Evolutionary conservation across 2,888 invertebrate genomes (phyloP).

Genomic region (Arenicola marina): DNA sequence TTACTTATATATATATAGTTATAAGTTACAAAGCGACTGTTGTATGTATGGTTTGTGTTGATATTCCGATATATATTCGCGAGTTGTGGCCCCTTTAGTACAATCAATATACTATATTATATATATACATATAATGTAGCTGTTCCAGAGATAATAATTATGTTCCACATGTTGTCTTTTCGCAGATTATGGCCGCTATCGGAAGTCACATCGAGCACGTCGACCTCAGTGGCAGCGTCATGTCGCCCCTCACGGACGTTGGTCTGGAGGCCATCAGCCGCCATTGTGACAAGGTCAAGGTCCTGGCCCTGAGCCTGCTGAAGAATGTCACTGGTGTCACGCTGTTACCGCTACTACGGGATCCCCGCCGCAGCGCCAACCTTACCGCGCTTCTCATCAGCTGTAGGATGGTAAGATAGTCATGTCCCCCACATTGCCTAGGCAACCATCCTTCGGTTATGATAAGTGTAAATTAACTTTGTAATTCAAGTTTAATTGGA

Average conservation of each 20-base stretch:
- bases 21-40: no score
- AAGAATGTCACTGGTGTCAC: conserved; percentile 38
- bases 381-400: conserved; percentile 41
- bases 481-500: no score
- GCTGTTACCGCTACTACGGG: conserved; percentile 42
- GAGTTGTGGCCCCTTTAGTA: no score
- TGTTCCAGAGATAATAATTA: not conserved
- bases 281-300: conserved; percentile 43
- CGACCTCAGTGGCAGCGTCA: conserved; percentile 48
- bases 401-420: conserved; percentile 42
- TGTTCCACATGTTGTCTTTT: no score
- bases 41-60: no score
- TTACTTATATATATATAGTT: no score
- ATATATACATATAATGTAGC: not conserved
- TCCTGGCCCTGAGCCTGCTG: conserved; percentile 43
- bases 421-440: no score
- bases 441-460: not conserved
- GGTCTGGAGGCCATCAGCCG: conserved; percentile 41
- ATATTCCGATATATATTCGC: no score
- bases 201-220: conserved; percentile 40
- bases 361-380: conserved; percentile 36
- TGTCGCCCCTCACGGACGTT: conserved; percentile 42
- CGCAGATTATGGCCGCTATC: conserved; percentile 37
- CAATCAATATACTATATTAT: no score
- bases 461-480: no score